Conservation (phyloP, 2,113 vertebrate genomes). For the Mastomys natalensis region DNA sequence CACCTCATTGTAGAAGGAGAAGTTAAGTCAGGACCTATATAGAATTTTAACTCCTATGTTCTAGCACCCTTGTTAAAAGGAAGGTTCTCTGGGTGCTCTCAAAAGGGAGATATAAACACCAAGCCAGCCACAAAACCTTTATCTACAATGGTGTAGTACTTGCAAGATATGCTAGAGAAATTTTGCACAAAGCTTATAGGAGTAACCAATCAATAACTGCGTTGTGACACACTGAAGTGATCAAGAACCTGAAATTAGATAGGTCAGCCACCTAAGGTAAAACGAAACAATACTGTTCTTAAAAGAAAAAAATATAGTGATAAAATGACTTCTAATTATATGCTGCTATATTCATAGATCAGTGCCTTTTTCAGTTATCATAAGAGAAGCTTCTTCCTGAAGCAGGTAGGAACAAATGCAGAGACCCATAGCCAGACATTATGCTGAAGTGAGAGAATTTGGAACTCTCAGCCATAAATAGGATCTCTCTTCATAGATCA, state of each 20-base stretch:
- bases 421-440: background rate
- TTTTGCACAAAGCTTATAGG: background rate
- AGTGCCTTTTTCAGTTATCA: background rate
- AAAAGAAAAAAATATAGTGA: background rate
- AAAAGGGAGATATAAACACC: background rate
- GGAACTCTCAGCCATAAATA: background rate
- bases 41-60: background rate
- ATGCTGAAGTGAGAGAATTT: background rate
- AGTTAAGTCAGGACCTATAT: background rate
- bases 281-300: background rate
- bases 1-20: background rate
- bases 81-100: background rate
- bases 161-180: too few species aligned
- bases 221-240: background rate
- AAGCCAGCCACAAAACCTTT: background rate
- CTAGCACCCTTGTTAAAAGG: background rate
- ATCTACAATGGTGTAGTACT: too few species aligned
- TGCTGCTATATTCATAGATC: background rate
- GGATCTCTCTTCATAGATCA: background rate
- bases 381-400: background rate
- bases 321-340: background rate
- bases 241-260: background rate
- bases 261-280: background rate
- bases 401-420: background rate
- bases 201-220: background rate